Percentiles rank a stretch among this genome's conserved stretches.
phyloP scores from a whole-genome alignment of 2,888 invertebrate genomes.

The Andrena dorsata region DNA sequence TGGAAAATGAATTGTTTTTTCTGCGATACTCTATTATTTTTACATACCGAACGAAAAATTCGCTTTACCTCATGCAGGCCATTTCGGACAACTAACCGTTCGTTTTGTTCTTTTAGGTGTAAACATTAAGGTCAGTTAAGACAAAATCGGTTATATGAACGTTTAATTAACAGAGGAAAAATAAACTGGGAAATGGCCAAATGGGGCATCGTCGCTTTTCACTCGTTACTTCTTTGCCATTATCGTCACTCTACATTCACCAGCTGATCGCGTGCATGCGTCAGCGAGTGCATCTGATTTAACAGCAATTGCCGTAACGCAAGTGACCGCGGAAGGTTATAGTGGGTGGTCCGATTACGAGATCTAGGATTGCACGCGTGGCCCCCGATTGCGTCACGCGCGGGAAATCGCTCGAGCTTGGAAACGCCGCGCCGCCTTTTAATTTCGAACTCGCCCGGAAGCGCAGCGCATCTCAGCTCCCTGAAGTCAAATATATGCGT shows the following conservation, averaged over 20 bases:
- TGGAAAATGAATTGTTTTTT: neutral
- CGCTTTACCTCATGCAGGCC: too few species aligned
- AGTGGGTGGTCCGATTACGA: slow-evolving; percentile 73
- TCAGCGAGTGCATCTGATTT: slow-evolving; percentile 57
- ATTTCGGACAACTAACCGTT: too few species aligned
- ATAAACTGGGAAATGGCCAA: neutral
- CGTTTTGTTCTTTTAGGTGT: too few species aligned
- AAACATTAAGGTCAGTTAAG: too few species aligned
- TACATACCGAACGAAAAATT: neutral
- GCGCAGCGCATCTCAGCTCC: neutral
- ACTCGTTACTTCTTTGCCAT: slow-evolving; percentile 33
- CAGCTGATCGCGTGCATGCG: slow-evolving; percentile 14
- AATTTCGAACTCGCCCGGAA: slow-evolving; percentile 5
- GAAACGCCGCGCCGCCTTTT: slow-evolving; percentile 1
- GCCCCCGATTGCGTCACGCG: slow-evolving; percentile 20
- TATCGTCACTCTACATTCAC: slow-evolving; percentile 15
- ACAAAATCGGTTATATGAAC: too few species aligned
- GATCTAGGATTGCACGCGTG: slow-evolving; percentile 53
- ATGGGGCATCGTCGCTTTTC: slow-evolving; percentile 28
- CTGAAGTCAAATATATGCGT: neutral
- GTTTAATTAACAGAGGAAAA: too few species aligned
- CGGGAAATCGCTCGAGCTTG: slow-evolving; percentile 22
- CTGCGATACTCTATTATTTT: neutral
- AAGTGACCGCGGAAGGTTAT: slow-evolving; percentile 66
- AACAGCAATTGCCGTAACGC: slow-evolving; percentile 74